phyloP scores from a whole-genome alignment of 2,797 vertebrate species.

The Fringilla coelebs region DNA sequence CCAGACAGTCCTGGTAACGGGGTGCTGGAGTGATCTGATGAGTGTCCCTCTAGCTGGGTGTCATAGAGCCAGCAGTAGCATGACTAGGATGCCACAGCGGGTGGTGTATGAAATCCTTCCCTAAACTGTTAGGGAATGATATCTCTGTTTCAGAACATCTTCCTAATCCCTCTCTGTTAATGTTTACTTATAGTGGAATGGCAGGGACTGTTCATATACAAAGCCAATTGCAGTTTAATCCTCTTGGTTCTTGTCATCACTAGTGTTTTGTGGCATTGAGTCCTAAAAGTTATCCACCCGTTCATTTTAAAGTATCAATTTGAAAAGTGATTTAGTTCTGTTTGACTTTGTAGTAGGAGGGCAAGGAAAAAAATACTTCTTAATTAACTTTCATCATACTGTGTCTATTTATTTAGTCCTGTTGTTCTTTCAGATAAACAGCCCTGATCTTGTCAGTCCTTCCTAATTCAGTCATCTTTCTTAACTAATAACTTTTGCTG shows the following conservation, averaged over 20 bases:
- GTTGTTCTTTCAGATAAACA: constrained; percentile 1
- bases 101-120: neutral
- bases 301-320: neutral
- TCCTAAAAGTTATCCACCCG: neutral
- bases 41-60: neutral
- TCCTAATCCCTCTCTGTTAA: neutral
- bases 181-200: neutral
- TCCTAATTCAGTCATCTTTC: constrained; percentile 8
- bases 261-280: neutral
- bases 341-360: constrained; percentile 2
- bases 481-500: neutral
- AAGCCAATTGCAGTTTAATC: neutral
- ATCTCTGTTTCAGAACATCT: neutral
- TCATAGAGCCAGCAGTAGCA: neutral
- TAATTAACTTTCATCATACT: neutral
- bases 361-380: neutral
- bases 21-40: neutral
- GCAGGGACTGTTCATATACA: neutral
- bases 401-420: neutral
- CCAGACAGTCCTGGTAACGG: neutral
- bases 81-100: neutral
- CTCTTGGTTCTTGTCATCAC: neutral
- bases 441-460: neutral
- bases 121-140: neutral
- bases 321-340: neutral